Evolutionary conservation across 2,797 vertebrate genomes (phyloP), one percentile per base, ranked within the genome.

Genomic region (Scyliorhinus canicula): DNA sequence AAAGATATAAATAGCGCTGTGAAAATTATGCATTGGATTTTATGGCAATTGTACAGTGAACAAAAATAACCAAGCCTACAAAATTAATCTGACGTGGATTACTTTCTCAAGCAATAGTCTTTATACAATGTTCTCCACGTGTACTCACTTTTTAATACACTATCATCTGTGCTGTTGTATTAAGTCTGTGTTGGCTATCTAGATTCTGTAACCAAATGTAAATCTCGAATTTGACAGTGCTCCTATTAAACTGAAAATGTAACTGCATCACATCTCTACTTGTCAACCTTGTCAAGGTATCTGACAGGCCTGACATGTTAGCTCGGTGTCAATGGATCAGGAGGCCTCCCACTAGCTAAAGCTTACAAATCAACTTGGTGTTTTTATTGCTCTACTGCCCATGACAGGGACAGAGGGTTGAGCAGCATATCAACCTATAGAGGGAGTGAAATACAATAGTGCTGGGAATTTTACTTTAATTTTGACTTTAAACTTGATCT

Each of bases 401-500:
- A 95, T 96, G 96, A 97, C 97, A 96, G 96, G 97, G 96, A 97
- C 97, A 98, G 96, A 97, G 94, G 95, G 86, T 82, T 63, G 95
- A 95, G 95, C 96, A 95, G 95, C 40, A 7, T 95, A 96, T 94
- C 47, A 93, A 96, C 95, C 96, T 96, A 95, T 96, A 97, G 96
- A 96, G 52, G 85, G 96, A 96, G 95, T 97, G 98, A 98, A 99
- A 99, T 95, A 97, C 96, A 98, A 98, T 98, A 98, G 97, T 96
- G 96, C 98, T 98, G 98, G 97, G 98, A 98, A 98, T 98, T 97
- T 97, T 96, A 97, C 97, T 97, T 97, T 96, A 97, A 97, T 98
- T 98, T 98, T 98, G 97, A 97, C 97, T 98, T 98, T 98, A 98
- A 98, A 98, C 97, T 98, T 97, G 98, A 99, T 98, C 98, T 98